These are phyloP conservation scores for Hydropsyche tenuis DNA, from an alignment of 1,140 invertebrate species.

Conservation along the genomic window DNA sequence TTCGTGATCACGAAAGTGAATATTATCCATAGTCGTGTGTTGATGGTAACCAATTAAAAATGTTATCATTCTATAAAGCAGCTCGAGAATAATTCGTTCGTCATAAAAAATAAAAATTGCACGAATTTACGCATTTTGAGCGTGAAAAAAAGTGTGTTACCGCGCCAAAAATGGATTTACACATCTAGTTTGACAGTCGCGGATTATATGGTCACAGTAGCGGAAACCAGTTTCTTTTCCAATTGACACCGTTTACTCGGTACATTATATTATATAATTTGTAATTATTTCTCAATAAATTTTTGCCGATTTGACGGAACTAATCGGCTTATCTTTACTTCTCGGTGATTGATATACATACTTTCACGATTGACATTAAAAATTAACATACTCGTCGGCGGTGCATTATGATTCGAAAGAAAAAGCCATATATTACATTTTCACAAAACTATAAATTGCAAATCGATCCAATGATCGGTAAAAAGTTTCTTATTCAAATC, in stretches of 20 bases:
- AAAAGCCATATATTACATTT: too few species aligned
- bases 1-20: slow-evolving; percentile 22
- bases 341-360: background rate
- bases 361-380: too few species aligned
- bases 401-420: too few species aligned
- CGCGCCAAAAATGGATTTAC: background rate
- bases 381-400: too few species aligned
- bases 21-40: background rate
- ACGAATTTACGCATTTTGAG: too few species aligned
- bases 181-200: background rate
- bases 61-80: slow-evolving; percentile 1
- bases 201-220: background rate
- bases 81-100: background rate
- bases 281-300: background rate
- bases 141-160: too few species aligned
- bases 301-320: background rate
- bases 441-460: too few species aligned
- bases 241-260: slow-evolving; percentile 2
- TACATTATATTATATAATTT: background rate
- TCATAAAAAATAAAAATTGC: background rate
- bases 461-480: too few species aligned
- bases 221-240: background rate
- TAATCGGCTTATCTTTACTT: background rate
- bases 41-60: slow-evolving; percentile 1
- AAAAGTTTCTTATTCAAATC: too few species aligned